These are phyloP conservation scores for Megathymus violae DNA, from an alignment of 1,140 invertebrate genomes.

Conservation along the genomic window DNA sequence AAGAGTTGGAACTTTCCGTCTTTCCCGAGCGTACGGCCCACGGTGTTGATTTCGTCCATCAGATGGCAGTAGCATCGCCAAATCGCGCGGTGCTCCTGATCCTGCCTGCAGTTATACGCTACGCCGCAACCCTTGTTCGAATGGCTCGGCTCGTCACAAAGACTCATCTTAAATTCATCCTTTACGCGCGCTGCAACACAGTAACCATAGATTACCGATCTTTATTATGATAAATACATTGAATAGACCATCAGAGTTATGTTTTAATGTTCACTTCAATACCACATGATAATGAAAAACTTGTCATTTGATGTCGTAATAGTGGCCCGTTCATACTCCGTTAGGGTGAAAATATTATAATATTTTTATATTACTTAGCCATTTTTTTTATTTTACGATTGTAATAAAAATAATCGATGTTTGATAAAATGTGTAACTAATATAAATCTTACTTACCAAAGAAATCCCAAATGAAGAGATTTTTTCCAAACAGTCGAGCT, in stretches of 20 bases:
- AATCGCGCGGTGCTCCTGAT: constrained; percentile 88
- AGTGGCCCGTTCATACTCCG: too few relatives aligned
- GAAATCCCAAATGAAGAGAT: constrained; percentile 99
- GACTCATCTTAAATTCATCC: constrained; percentile 91
- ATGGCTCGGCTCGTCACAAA: constrained; percentile 86
- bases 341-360: too few relatives aligned
- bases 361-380: too few relatives aligned
- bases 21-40: constrained; percentile 95
- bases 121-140: constrained; percentile 87
- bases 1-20: constrained; percentile 99
- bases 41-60: constrained; percentile 92
- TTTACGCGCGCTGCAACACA: constrained; percentile 91
- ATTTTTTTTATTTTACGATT: too few relatives aligned
- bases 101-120: constrained; percentile 91
- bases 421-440: too few relatives aligned
- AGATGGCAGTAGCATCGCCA: constrained; percentile 91
- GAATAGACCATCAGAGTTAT: too few relatives aligned
- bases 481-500: constrained; percentile 94
- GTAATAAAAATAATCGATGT: too few relatives aligned
- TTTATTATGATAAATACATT: too few relatives aligned
- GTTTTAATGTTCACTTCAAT: too few relatives aligned
- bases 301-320: too few relatives aligned
- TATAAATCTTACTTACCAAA: constrained; percentile 94
- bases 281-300: too few relatives aligned
- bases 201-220: constrained; percentile 13